A percentile compares a stretch with the other conserved stretches of the same genome.
Conservation (phyloP, 2,797 vertebrate genomes). For the Zenarchopterus dispar region DNA sequence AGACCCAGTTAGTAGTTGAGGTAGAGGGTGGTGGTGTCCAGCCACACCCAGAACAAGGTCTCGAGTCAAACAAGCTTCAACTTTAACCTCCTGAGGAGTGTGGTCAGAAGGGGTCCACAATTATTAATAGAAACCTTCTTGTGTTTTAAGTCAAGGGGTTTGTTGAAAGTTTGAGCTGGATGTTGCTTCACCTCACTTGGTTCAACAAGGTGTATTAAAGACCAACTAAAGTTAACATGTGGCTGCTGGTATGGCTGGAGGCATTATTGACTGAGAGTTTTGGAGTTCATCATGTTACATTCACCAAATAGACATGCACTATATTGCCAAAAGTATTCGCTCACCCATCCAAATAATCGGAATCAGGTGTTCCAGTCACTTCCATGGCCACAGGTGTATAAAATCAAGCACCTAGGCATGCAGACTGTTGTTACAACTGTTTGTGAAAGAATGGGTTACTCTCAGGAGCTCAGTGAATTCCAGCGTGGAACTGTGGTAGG, state of each 20-base stretch:
- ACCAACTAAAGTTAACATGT: constrained; percentile 62
- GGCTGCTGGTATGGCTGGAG: constrained; percentile 37
- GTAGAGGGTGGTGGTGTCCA: constrained; percentile 43
- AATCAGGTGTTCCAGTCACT: too few species aligned
- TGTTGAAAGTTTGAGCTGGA: constrained; percentile 67
- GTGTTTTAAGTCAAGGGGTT: constrained; percentile 63
- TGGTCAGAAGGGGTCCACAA: constrained; percentile 45
- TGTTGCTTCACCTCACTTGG: constrained; percentile 56
- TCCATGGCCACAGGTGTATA: too few species aligned
- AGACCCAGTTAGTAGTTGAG: constrained; percentile 32
- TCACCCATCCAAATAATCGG: too few species aligned
- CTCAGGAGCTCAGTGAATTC: too few species aligned
- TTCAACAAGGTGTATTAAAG: constrained; percentile 41
- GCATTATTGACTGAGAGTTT: constrained; percentile 16
- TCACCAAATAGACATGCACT: too few species aligned
- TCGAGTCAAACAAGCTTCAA: constrained; percentile 69
- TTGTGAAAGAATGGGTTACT: too few species aligned
- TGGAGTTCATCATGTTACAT: background rate
- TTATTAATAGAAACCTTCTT: constrained; percentile 73
- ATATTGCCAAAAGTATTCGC: too few species aligned
- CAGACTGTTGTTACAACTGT: too few species aligned
- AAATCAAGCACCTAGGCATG: too few species aligned
- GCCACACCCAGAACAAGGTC: constrained; percentile 72
- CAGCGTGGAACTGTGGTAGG: too few species aligned
- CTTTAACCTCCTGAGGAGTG: constrained; percentile 77